Conservation (phyloP, 2,888 invertebrate genomes). For the Chloromyia formosa region DNA sequence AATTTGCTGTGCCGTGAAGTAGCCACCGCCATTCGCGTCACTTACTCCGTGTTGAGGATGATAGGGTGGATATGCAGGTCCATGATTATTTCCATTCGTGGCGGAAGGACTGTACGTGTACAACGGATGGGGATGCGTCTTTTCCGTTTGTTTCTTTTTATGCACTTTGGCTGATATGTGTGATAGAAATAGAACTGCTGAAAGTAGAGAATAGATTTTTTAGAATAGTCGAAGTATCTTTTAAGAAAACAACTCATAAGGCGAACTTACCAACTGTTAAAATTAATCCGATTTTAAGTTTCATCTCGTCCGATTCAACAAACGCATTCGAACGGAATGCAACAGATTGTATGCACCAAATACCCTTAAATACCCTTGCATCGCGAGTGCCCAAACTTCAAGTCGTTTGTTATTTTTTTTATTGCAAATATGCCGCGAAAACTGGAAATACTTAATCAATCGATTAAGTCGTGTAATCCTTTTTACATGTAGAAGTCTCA, state of each 20-base stretch:
- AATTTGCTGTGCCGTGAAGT: background rate
- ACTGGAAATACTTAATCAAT: background rate
- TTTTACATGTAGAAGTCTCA: background rate
- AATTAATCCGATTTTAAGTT: slow-evolving; percentile 8
- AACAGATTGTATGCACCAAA: background rate
- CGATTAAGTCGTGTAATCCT: background rate
- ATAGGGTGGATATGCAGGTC: slow-evolving; percentile 2
- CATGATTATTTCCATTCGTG: background rate
- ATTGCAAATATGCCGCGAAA: background rate
- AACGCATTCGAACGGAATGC: slow-evolving; percentile 15
- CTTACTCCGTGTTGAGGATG: background rate
- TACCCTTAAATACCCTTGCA: slow-evolving; percentile 37
- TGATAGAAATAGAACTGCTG: background rate
- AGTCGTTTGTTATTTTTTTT: background rate
- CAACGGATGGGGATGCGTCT: background rate
- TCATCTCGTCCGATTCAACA: slow-evolving; percentile 7
- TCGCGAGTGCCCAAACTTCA: background rate
- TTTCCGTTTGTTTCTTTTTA: slow-evolving; percentile 10
- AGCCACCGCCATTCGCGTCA: background rate
- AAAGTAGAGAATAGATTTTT: no score
- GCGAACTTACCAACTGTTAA: background rate
- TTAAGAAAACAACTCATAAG: background rate
- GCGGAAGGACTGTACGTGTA: background rate
- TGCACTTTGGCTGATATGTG: background rate
- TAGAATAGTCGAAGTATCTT: no score